Evolutionary conservation across 2,797 vertebrate genomes (phyloP).

Genomic region (Coluber constrictor): DNA sequence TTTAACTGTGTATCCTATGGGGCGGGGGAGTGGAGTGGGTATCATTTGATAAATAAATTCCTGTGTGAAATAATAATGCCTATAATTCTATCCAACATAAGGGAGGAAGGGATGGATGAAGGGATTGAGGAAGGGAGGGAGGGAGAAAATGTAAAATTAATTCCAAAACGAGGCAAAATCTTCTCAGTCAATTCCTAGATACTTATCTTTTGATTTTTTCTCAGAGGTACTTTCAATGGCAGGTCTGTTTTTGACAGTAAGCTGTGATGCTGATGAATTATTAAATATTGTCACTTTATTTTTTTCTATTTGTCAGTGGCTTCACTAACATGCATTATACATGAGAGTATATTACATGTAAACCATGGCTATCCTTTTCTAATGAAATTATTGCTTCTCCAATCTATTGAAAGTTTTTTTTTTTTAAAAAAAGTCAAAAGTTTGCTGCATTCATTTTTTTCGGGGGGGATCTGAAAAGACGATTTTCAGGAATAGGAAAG

Average conservation of each 20-base stretch:
- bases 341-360: conserved; percentile 15
- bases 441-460: conserved; percentile 42
- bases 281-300: conserved; percentile 9
- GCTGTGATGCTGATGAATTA: conserved; percentile 20
- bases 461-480: conserved; percentile 1
- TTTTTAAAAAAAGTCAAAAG: conserved; percentile 32
- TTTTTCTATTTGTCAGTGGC: neutral
- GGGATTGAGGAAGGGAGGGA: neutral
- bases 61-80: neutral
- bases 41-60: neutral
- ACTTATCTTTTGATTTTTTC: neutral
- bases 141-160: neutral
- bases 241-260: neutral
- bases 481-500: conserved; percentile 33
- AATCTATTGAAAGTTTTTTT: conserved; percentile 33
- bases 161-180: neutral
- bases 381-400: conserved; percentile 18
- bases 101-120: neutral
- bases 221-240: neutral
- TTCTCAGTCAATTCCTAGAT: neutral
- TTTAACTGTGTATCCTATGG: neutral
- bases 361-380: conserved; percentile 37
- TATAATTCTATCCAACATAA: neutral
- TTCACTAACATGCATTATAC: neutral
- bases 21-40: accelerated